Percentiles rank a stretch among this genome's conserved stretches.
phyloP scores from a whole-genome alignment of 1,140 invertebrate species.

The Drusus annulatus region DNA sequence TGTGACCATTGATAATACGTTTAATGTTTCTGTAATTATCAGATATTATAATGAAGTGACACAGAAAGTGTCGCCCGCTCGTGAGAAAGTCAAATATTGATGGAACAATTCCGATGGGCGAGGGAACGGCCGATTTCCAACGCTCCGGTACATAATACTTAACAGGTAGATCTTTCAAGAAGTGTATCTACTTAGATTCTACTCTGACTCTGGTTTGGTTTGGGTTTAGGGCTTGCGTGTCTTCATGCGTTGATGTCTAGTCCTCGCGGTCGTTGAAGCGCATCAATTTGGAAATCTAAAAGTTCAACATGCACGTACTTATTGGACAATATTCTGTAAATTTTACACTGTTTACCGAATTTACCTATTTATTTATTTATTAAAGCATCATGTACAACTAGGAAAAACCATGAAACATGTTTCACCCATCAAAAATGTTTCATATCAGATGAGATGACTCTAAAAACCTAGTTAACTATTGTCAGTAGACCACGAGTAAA shows the following conservation, averaged over 20 bases:
- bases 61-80: slow-evolving; percentile 51
- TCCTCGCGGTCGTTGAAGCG: neutral
- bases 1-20: neutral
- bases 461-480: no score
- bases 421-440: no score
- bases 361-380: no score
- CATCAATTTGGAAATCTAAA: no score
- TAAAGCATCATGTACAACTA: no score
- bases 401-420: no score
- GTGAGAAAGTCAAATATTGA: slow-evolving; percentile 59
- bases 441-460: no score
- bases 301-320: no score
- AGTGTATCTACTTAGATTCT: neutral
- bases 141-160: slow-evolving; percentile 10
- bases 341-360: no score
- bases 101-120: slow-evolving; percentile 47
- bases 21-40: slow-evolving; percentile 52
- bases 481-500: no score
- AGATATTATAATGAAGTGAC: slow-evolving; percentile 56
- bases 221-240: slow-evolving; percentile 4
- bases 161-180: neutral
- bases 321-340: no score
- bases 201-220: neutral
- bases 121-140: slow-evolving; percentile 37
- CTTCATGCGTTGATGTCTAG: slow-evolving; percentile 32